These are phyloP conservation scores for Megalopta genalis DNA, from an alignment of 1,140 invertebrate genomes.

Conservation along the genomic window DNA sequence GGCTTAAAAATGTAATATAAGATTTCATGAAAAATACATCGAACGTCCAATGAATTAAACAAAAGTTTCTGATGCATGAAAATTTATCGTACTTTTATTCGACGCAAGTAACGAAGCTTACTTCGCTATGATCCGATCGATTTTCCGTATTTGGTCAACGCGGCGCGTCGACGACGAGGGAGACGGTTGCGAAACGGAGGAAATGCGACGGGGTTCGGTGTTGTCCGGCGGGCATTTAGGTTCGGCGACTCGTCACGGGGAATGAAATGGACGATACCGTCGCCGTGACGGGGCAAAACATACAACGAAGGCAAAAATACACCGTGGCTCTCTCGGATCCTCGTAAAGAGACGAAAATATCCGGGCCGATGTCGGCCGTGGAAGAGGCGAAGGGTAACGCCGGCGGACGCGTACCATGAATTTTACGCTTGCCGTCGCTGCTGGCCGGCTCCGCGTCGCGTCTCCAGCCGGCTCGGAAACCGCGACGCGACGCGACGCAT, in stretches of 20 bases:
- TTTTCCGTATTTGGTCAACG: too few species aligned
- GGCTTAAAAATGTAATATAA: too few species aligned
- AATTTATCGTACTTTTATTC: too few species aligned
- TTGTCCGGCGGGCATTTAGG: conserved; percentile 20
- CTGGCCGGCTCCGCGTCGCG: conserved; percentile 15
- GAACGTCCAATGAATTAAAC: too few species aligned
- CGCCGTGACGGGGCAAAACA: conserved; percentile 44
- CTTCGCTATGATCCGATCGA: too few species aligned
- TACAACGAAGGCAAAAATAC: conserved; percentile 69
- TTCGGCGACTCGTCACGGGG: conserved; percentile 38
- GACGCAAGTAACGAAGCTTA: too few species aligned
- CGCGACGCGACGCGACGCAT: background rate
- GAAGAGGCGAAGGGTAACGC: conserved; percentile 34
- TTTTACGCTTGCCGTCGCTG: conserved; percentile 59
- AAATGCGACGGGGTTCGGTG: background rate
- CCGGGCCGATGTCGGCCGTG: conserved; percentile 45
- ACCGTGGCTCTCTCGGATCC: conserved; percentile 63
- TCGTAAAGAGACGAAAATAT: conserved; percentile 73
- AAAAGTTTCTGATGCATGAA: too few species aligned
- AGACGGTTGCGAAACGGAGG: too few species aligned
- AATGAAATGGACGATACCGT: conserved; percentile 51
- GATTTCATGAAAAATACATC: too few species aligned
- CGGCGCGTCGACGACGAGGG: too few species aligned
- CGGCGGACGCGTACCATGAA: conserved; percentile 41
- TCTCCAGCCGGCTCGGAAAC: background rate